Evolutionary conservation across 1,140 invertebrate species (phyloP), one percentile per base, ranked within the genome.

Genomic region (Drosophila parvula): DNA sequence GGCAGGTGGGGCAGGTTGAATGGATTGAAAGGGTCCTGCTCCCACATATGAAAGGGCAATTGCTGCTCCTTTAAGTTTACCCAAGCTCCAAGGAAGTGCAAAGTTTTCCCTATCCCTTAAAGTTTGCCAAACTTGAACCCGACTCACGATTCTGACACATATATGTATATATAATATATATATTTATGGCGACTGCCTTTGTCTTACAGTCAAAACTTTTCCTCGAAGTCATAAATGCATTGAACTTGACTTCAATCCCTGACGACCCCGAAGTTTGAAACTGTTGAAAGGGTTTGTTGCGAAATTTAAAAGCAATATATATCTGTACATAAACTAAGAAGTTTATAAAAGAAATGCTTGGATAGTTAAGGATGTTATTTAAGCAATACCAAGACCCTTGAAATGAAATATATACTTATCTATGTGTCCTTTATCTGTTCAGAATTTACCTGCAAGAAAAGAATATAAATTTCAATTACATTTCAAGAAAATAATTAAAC

Each of bases 161-260:
- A 30, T 30, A 30, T 30, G 7, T 30, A 30, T 30, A 9, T 30
- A 28, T 41, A 38, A 9, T 30, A 28, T 41, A 38, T 48, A 65
- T 68, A 77, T 77, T 77, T 68, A 77, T 77, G 40, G 59, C 40
- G 48, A 28, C 12, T 28, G 32, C 67, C 36, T 48, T 70, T 77
- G 73, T 48, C 67, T 77, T 51, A 9, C 53, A 40, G 14, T 45
- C 38, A 38, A 65, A 75, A 65, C 11, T 65, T 65, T 55, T 51
- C 18, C 45, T 36, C 10, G 38, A 60, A 62, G 56, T 60, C 74
- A 77, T 68, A 77, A 77, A 77, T 77, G 74, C 74, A 77, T 69
- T 77, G 53, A 76, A 76, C 71, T 67, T 45, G 47, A 65, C 47
- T 55, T 67, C 34, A 60, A 51, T 28, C 67, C 55, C 28, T 32